These are phyloP conservation scores for Hydropsyche tenuis DNA, from an alignment of 1,140 invertebrate genomes.

Conservation along the genomic window DNA sequence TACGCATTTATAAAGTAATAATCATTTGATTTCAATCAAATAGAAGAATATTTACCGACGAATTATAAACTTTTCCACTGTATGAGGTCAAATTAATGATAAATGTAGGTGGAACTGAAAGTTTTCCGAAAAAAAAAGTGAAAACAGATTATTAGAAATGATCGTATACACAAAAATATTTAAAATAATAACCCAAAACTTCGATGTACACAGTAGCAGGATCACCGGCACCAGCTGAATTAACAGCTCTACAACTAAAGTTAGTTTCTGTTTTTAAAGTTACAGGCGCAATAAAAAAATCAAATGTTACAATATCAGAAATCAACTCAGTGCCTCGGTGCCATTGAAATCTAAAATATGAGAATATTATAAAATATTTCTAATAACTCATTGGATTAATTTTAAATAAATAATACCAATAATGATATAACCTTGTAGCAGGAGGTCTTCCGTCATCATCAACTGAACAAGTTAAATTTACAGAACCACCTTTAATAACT, in stretches of 20 bases:
- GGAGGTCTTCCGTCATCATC: slow-evolving; percentile 81
- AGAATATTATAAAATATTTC: slow-evolving; percentile 1
- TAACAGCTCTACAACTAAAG: slow-evolving; percentile 84
- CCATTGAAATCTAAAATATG: slow-evolving; percentile 73
- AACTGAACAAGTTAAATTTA: slow-evolving; percentile 81
- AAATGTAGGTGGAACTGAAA: slow-evolving; percentile 80
- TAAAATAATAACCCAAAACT: slow-evolving; percentile 69
- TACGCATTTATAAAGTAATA: background rate
- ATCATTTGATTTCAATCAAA: too few species aligned
- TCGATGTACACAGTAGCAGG: slow-evolving; percentile 77
- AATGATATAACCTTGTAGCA: slow-evolving; percentile 63
- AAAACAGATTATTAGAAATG: background rate
- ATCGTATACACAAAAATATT: background rate
- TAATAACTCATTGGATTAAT: background rate
- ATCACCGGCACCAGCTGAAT: slow-evolving; percentile 79
- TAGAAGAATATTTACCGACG: slow-evolving; percentile 55
- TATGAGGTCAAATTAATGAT: slow-evolving; percentile 81
- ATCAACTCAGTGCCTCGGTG: slow-evolving; percentile 75
- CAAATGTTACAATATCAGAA: slow-evolving; percentile 73
- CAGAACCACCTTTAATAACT: slow-evolving; percentile 79
- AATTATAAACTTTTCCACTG: slow-evolving; percentile 76
- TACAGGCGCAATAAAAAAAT: slow-evolving; percentile 80
- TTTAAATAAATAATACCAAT: background rate
- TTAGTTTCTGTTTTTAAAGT: slow-evolving; percentile 82
- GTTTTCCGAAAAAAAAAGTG: background rate